phyloP scores from a whole-genome alignment of 2,888 invertebrate species.

The Corythucha ciliata region DNA sequence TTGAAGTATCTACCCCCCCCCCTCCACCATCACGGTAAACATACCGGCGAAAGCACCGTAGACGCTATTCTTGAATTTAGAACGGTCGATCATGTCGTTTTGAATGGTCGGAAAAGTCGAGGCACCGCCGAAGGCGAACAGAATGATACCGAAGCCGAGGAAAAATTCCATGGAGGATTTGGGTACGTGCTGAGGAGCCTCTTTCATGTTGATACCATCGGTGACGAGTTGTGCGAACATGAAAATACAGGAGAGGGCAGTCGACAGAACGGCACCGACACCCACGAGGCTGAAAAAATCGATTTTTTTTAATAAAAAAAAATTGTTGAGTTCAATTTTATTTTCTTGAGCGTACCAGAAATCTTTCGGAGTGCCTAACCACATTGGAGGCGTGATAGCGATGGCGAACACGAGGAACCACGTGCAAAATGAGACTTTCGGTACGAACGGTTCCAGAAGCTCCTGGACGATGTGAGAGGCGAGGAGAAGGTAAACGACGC shows the following conservation, averaged over 20 bases:
- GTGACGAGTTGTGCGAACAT: conserved; percentile 53
- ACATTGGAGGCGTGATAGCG: conserved; percentile 52
- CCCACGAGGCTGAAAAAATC: conserved; percentile 49
- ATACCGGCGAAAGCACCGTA: conserved; percentile 53
- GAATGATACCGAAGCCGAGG: conserved; percentile 57
- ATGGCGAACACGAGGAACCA: conserved; percentile 55
- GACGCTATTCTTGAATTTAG: conserved; percentile 55
- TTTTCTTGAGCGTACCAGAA: conserved; percentile 55
- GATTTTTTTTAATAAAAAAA: neutral
- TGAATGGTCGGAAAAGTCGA: conserved; percentile 70
- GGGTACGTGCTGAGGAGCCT: conserved; percentile 44
- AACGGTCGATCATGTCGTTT: conserved; percentile 62
- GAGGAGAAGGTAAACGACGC: conserved; percentile 56
- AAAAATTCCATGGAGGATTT: conserved; percentile 56
- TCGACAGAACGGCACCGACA: conserved; percentile 53
- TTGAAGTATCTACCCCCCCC: conserved; percentile 26
- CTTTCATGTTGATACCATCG: conserved; percentile 44
- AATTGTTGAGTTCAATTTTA: neutral
- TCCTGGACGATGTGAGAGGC: conserved; percentile 56
- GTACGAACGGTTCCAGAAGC: conserved; percentile 45
- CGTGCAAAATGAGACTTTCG: conserved; percentile 49
- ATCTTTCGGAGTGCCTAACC: conserved; percentile 61
- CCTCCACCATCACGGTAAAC: too few relatives aligned
- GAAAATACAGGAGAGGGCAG: conserved; percentile 52
- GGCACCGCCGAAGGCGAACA: conserved; percentile 64